Conservation (phyloP, 2,113 vertebrate species). For the Baryphthengus martii region DNA sequence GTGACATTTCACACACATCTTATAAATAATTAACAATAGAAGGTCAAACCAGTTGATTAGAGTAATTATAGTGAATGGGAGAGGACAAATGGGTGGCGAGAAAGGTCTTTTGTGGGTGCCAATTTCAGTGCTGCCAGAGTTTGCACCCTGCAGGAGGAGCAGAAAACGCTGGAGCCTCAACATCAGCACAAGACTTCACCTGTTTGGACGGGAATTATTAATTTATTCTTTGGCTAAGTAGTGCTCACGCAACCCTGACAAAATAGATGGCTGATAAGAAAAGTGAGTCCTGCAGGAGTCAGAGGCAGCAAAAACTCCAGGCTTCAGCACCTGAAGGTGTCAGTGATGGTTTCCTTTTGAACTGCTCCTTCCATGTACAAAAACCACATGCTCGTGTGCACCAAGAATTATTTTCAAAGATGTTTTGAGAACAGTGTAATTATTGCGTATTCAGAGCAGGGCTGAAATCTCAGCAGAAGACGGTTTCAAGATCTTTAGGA, state of each 20-base stretch:
- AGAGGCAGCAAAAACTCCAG: slow-evolving; percentile 61
- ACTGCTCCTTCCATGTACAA: neutral
- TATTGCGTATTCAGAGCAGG: neutral
- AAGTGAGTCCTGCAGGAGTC: slow-evolving; percentile 68
- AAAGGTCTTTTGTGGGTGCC: neutral
- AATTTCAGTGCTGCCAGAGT: neutral
- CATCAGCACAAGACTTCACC: slow-evolving; percentile 11
- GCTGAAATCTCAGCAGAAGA: neutral
- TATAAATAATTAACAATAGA: neutral
- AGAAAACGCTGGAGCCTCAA: neutral
- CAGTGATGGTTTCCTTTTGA: slow-evolving; percentile 71
- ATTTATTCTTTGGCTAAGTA: slow-evolving; percentile 25
- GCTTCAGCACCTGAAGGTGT: slow-evolving; percentile 71
- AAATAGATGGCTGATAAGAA: slow-evolving; percentile 44
- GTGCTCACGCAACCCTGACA: slow-evolving; percentile 34
- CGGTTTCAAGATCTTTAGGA: neutral
- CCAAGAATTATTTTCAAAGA: neutral
- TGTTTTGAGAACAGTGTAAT: neutral
- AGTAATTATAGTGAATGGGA: neutral
- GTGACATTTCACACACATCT: neutral
- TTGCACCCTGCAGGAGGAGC: neutral
- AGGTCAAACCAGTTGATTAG: neutral
- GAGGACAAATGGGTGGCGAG: neutral
- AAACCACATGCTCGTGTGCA: accelerated
- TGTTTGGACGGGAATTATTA: slow-evolving; percentile 35